Evolutionary conservation across 2,888 invertebrate species (phyloP).

Genomic region (Habroteleia sp.): DNA sequence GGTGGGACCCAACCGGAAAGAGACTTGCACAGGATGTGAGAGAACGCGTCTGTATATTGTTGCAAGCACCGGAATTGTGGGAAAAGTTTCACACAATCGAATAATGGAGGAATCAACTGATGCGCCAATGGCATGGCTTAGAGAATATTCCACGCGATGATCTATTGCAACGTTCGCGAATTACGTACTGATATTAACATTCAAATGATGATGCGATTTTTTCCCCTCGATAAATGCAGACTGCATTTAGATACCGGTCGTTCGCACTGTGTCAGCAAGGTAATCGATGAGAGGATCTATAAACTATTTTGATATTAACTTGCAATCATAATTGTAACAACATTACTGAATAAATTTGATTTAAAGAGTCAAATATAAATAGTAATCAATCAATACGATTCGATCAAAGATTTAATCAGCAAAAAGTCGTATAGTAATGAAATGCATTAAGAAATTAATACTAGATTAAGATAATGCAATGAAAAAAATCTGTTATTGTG

Average conservation of each 20-base stretch:
- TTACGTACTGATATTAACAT: conserved; percentile 42
- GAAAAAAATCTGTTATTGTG: too few species aligned
- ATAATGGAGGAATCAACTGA: conserved; percentile 50
- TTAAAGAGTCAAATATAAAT: too few species aligned
- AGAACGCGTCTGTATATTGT: conserved; percentile 55
- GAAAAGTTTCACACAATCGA: conserved; percentile 59
- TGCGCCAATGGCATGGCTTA: conserved; percentile 41
- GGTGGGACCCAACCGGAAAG: conserved; percentile 57
- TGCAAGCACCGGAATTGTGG: conserved; percentile 59
- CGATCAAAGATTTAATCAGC: too few species aligned
- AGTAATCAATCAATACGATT: too few species aligned
- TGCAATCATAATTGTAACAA: too few species aligned
- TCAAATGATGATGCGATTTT: conserved; percentile 43
- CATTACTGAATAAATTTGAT: too few species aligned
- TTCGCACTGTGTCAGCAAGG: conserved; percentile 42
- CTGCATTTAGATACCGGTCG: conserved; percentile 28
- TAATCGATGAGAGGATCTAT: conserved; percentile 5
- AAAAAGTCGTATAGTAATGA: too few species aligned
- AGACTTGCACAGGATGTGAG: conserved; percentile 60
- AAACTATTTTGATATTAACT: too few species aligned
- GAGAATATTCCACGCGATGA: conserved; percentile 54
- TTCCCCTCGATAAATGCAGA: conserved; percentile 30
- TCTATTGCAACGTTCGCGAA: conserved; percentile 45
- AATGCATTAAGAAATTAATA: too few species aligned
- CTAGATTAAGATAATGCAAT: too few species aligned